Evolutionary conservation across 1,140 invertebrate genomes (phyloP).

Genomic region (Oscheius sp.): DNA sequence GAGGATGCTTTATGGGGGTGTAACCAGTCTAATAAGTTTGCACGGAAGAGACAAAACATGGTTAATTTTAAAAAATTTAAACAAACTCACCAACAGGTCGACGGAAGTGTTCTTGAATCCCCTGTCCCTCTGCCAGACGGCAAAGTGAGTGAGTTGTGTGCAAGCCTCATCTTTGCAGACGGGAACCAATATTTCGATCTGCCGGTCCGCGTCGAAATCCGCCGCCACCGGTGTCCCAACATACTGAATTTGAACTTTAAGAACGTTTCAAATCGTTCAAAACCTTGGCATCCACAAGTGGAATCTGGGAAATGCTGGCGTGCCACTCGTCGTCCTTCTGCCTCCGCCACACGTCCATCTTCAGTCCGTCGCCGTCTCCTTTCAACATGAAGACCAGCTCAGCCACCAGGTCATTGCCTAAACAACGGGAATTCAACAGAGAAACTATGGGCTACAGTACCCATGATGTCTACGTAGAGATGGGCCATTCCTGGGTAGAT

Average conservation of each 20-base stretch:
- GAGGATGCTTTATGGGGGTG: too few species aligned
- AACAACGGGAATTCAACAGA: not conserved
- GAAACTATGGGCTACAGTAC: not conserved
- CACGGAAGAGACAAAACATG: not conserved
- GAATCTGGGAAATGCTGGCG: too few species aligned
- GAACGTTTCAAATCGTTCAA: too few species aligned
- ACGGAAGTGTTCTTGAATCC: slow-evolving; percentile 36
- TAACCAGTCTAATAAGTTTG: too few species aligned
- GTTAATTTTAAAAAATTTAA: not conserved
- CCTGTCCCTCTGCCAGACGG: slow-evolving; percentile 35
- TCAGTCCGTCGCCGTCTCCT: slow-evolving; percentile 18
- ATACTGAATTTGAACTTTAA: slow-evolving; percentile 20
- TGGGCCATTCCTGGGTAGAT: slow-evolving; percentile 33
- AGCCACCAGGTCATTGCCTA: slow-evolving; percentile 43
- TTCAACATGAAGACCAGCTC: slow-evolving; percentile 52
- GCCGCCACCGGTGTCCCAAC: slow-evolving; percentile 48
- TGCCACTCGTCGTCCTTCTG: slow-evolving; percentile 13
- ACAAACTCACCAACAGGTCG: slow-evolving; percentile 42
- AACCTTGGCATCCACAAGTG: too few species aligned
- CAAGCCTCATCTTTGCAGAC: slow-evolving; percentile 46
- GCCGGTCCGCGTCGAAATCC: slow-evolving; percentile 52
- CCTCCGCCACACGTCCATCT: slow-evolving; percentile 42
- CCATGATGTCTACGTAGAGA: slow-evolving; percentile 18
- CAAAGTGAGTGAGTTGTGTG: slow-evolving; percentile 37
- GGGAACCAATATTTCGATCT: slow-evolving; percentile 51